phyloP scores from a whole-genome alignment of 1,140 invertebrate genomes.

The Pseudomyrmex concolor region DNA sequence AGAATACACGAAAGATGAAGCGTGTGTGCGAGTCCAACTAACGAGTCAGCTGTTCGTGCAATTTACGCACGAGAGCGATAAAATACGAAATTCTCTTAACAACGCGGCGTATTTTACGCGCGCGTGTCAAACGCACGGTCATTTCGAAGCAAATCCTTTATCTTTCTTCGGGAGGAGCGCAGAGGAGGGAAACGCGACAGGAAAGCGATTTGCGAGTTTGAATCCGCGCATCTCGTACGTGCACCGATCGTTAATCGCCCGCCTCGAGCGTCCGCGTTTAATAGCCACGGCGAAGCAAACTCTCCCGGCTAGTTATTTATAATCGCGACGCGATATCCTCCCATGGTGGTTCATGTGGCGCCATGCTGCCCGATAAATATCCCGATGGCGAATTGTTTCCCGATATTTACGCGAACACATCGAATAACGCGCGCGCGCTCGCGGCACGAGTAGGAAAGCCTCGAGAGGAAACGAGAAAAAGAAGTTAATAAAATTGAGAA shows the following conservation, averaged over 20 bases:
- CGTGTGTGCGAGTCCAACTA: too few relatives aligned
- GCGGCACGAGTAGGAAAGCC: neutral
- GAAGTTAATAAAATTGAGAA: conserved; percentile 9
- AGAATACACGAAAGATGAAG: too few relatives aligned
- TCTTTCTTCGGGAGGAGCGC: neutral
- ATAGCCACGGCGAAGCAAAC: neutral
- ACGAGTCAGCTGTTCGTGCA: too few relatives aligned
- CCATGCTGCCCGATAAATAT: conserved; percentile 16
- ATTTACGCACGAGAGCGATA: too few relatives aligned
- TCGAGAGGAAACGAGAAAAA: neutral
- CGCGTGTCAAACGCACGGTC: neutral
- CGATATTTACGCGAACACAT: neutral
- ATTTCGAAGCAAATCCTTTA: conserved; percentile 6
- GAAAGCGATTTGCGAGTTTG: neutral
- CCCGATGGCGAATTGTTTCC: conserved; percentile 14
- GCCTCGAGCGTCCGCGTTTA: neutral
- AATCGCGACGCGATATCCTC: neutral
- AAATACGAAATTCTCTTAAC: too few relatives aligned
- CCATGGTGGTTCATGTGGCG: neutral
- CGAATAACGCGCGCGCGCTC: neutral
- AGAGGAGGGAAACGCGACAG: neutral
- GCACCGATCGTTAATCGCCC: conserved; percentile 9
- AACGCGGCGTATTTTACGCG: neutral
- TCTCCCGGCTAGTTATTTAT: conserved; percentile 18
- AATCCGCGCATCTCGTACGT: neutral